Conservation (phyloP, 2,888 invertebrate genomes). For the Nycteola revayana region DNA sequence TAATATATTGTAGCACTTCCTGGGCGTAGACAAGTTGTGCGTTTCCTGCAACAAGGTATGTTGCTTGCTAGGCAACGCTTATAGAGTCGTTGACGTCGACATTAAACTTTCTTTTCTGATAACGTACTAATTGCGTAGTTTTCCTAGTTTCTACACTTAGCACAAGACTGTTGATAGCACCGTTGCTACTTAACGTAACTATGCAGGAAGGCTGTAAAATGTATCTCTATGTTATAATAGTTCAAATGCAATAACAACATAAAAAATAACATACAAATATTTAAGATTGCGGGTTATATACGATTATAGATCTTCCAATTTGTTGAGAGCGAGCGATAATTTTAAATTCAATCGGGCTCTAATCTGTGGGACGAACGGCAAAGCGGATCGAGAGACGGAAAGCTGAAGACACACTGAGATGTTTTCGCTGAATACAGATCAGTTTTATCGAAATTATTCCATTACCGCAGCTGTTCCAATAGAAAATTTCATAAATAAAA, state of each 20-base stretch:
- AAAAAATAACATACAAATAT: too few species aligned
- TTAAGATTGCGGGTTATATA: too few species aligned
- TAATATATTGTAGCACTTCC: conserved; percentile 41
- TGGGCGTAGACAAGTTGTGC: conserved; percentile 44
- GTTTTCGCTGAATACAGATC: conserved; percentile 69
- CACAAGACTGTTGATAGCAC: too few species aligned
- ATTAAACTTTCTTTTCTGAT: conserved; percentile 50
- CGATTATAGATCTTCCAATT: conserved; percentile 17
- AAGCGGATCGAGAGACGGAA: conserved; percentile 46
- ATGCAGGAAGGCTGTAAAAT: conserved; percentile 1
- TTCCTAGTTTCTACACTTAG: conserved; percentile 30
- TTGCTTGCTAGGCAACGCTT: conserved; percentile 35
- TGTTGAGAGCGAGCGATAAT: conserved; percentile 28
- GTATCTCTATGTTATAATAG: too few species aligned
- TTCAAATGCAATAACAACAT: too few species aligned
- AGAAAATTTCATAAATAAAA: conserved; percentile 75
- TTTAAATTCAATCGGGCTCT: conserved; percentile 55
- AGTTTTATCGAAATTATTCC: conserved; percentile 69
- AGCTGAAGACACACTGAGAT: conserved; percentile 52
- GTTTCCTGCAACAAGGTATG: conserved; percentile 47
- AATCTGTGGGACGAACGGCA: conserved; percentile 46
- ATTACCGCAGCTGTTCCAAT: conserved; percentile 59
- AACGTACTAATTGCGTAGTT: conserved; percentile 31
- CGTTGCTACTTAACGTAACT: too few species aligned
- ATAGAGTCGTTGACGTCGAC: conserved; percentile 33